Conservation (phyloP, 2,888 invertebrate genomes). For the Apomyelois bistriatella region DNA sequence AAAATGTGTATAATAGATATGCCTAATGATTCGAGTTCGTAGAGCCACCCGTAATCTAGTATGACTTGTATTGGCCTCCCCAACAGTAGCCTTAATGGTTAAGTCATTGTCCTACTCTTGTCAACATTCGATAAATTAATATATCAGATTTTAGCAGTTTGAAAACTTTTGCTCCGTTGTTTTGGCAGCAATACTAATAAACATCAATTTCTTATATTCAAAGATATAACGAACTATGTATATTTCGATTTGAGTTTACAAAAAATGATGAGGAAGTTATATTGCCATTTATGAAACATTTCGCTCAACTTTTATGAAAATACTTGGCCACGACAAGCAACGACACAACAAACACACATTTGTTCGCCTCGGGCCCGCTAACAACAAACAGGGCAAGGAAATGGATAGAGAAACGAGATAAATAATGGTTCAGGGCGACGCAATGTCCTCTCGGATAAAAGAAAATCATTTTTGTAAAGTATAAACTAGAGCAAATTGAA, state of each 20-base stretch:
- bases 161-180: too few species aligned
- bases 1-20: too few species aligned
- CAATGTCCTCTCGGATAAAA: conserved; percentile 37
- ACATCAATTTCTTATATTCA: too few species aligned
- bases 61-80: too few species aligned
- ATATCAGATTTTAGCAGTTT: too few species aligned
- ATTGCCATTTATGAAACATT: conserved; percentile 38
- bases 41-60: too few species aligned
- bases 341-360: conserved; percentile 54
- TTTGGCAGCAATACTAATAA: too few species aligned
- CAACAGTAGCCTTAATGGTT: too few species aligned
- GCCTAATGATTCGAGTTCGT: too few species aligned
- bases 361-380: conserved; percentile 45
- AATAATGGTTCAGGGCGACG: conserved; percentile 47
- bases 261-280: conserved; percentile 38
- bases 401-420: conserved; percentile 54
- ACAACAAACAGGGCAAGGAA: conserved; percentile 59
- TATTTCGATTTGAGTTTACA: conserved; percentile 21
- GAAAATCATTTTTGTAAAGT: conserved; percentile 28
- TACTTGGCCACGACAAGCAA: conserved; percentile 34
- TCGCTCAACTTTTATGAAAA: conserved; percentile 41
- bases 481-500: conserved; percentile 14
- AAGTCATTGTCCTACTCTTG: too few species aligned
- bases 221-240: conserved; percentile 8
- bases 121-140: too few species aligned